These are phyloP conservation scores for Agonopterix heracliana DNA, from an alignment of 2,888 invertebrate genomes.

Conservation along the genomic window DNA sequence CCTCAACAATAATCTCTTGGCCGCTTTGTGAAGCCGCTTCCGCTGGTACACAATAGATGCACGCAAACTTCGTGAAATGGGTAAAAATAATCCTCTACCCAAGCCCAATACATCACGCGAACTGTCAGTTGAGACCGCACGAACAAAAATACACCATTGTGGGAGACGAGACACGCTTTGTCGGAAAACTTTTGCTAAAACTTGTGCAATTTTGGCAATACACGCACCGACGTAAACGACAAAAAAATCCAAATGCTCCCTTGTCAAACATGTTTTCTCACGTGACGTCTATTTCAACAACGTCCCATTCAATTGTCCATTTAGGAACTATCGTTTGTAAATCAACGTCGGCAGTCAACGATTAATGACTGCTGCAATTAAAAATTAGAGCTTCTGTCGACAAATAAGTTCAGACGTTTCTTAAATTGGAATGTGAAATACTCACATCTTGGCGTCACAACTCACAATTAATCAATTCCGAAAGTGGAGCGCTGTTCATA, in stretches of 20 bases:
- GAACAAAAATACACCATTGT: conserved; percentile 74
- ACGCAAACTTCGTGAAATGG: conserved; percentile 74
- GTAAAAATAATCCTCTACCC: conserved; percentile 72
- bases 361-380: conserved; percentile 51
- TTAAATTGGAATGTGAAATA: conserved; percentile 50
- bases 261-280: conserved; percentile 34
- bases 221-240: conserved; percentile 44
- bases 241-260: conserved; percentile 29
- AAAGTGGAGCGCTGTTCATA: conserved; percentile 58
- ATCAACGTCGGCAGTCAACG: conserved; percentile 37
- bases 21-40: conserved; percentile 69
- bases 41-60: conserved; percentile 65
- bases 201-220: conserved; percentile 66
- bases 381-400: conserved; percentile 45
- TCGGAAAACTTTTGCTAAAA: conserved; percentile 65
- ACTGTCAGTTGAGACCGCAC: conserved; percentile 72
- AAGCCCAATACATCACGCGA: conserved; percentile 71
- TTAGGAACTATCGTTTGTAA: conserved; percentile 31
- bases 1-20: conserved; percentile 57
- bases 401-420: conserved; percentile 46
- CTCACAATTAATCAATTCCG: conserved; percentile 70
- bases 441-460: conserved; percentile 41
- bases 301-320: conserved; percentile 26
- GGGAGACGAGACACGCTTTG: conserved; percentile 53
- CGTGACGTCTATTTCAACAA: conserved; percentile 28